Evolutionary conservation across 2,113 vertebrate species (phyloP).

Genomic region (Poeciliopsis retropinna): DNA sequence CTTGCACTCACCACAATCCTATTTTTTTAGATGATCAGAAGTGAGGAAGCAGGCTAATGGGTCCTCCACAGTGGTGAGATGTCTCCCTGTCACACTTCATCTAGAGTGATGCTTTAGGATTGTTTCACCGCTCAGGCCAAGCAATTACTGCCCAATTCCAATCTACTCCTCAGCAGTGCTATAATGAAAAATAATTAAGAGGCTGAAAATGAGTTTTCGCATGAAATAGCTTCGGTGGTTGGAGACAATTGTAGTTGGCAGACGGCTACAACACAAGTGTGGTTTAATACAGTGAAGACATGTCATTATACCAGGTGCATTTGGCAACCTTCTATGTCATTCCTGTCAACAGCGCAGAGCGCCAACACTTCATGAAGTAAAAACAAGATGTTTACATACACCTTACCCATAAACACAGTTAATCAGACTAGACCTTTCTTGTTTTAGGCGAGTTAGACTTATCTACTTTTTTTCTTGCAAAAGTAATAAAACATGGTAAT

Average conservation of each 20-base stretch:
- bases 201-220: constrained; percentile 98
- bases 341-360: constrained; percentile 4
- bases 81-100: constrained; percentile 99
- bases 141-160: constrained; percentile 99
- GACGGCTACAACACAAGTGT: constrained; percentile 87
- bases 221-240: constrained; percentile 95
- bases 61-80: constrained; percentile 89
- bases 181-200: constrained; percentile 99
- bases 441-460: too few relatives aligned
- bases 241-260: constrained; percentile 96
- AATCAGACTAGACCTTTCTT: too few relatives aligned
- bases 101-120: constrained; percentile 93
- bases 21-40: constrained; percentile 87
- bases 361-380: too few relatives aligned
- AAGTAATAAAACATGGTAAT: too few relatives aligned
- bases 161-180: constrained; percentile 93
- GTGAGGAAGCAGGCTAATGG: constrained; percentile 94
- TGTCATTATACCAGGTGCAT: constrained; percentile 93
- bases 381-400: too few relatives aligned
- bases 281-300: constrained; percentile 93
- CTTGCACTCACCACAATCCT: constrained; percentile 89
- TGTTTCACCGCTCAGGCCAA: constrained; percentile 88
- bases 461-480: too few relatives aligned
- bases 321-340: constrained; percentile 84
- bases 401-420: too few relatives aligned